Percentiles rank a stretch among this genome's conserved stretches.
phyloP scores from a whole-genome alignment of 1,140 invertebrate genomes.

The Drosophila funebris region DNA sequence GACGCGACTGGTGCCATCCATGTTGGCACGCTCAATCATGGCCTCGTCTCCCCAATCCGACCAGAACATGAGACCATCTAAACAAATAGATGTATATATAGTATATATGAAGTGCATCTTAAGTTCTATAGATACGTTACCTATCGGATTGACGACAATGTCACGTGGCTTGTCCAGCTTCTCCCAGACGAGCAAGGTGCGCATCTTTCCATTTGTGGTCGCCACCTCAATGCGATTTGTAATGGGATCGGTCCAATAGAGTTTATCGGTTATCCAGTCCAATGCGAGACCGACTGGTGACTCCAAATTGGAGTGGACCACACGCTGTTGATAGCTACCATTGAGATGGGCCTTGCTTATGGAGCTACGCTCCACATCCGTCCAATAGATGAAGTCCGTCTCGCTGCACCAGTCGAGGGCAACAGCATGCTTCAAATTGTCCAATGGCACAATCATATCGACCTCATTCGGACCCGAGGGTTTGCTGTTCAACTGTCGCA shows the following conservation, averaged over 20 bases:
- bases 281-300: slow-evolving; percentile 91
- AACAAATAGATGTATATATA: background rate
- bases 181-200: slow-evolving; percentile 91
- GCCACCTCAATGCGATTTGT: slow-evolving; percentile 93
- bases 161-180: slow-evolving; percentile 92
- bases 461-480: slow-evolving; percentile 87
- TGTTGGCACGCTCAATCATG: slow-evolving; percentile 92
- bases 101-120: background rate
- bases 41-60: slow-evolving; percentile 93
- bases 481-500: slow-evolving; percentile 87
- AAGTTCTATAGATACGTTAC: slow-evolving; percentile 60
- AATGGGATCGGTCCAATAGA: slow-evolving; percentile 95
- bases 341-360: slow-evolving; percentile 92
- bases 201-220: slow-evolving; percentile 90
- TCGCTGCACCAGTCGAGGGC: slow-evolving; percentile 93
- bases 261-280: slow-evolving; percentile 93
- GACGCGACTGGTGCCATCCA: slow-evolving; percentile 92
- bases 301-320: slow-evolving; percentile 85
- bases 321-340: slow-evolving; percentile 88
- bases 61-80: slow-evolving; percentile 93
- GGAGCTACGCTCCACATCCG: slow-evolving; percentile 92
- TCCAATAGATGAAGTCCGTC: slow-evolving; percentile 93
- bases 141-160: slow-evolving; percentile 92
- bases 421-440: slow-evolving; percentile 91
- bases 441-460: slow-evolving; percentile 90